phyloP scores from a whole-genome alignment of 2,888 invertebrate species.

The Cryptus armator region DNA sequence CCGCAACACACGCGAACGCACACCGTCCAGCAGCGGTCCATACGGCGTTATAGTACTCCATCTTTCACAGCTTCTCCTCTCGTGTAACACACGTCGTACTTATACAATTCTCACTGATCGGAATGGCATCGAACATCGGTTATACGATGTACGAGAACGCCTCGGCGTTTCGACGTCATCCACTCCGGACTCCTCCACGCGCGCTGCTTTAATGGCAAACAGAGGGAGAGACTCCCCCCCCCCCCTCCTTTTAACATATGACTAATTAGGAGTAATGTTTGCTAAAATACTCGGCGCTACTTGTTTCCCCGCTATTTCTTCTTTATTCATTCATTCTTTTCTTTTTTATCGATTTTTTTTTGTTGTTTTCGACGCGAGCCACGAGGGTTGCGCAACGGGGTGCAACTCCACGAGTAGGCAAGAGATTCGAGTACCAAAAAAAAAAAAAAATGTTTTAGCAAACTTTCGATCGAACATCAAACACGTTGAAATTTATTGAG shows the following conservation, averaged over 20 bases:
- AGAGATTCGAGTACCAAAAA: not conserved
- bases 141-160: too few species aligned
- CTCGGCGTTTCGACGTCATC: too few species aligned
- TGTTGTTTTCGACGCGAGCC: too few species aligned
- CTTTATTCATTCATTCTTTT: not conserved
- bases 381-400: not conserved
- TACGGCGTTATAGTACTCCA: not conserved
- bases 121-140: too few species aligned
- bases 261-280: constrained; percentile 27
- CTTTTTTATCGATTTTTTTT: not conserved
- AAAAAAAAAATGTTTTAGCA: not conserved
- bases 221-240: not conserved
- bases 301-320: not conserved
- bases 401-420: not conserved
- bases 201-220: too few species aligned
- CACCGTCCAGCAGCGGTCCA: not conserved
- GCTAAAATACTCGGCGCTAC: constrained; percentile 6
- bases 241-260: constrained; percentile 7
- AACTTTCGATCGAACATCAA: too few species aligned
- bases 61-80: constrained; percentile 1
- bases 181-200: too few species aligned
- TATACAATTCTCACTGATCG: not conserved
- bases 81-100: constrained; percentile 20
- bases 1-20: constrained; percentile 16
- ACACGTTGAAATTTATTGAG: too few species aligned